These are phyloP conservation scores for Coenonympha glycerion DNA, from an alignment of 2,888 invertebrate genomes.

Conservation along the genomic window DNA sequence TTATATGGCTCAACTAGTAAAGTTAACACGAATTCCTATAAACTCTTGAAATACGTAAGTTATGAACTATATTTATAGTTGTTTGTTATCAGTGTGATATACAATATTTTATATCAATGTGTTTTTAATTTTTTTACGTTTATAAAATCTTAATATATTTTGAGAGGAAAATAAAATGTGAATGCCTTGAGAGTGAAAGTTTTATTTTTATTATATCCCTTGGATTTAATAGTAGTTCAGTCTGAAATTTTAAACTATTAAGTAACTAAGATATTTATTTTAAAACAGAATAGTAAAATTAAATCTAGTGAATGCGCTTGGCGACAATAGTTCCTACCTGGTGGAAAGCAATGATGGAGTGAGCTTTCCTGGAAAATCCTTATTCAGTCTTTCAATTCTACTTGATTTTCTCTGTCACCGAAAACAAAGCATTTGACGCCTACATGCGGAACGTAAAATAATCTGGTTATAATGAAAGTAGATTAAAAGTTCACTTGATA, in stretches of 20 bases:
- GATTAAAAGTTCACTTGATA: too few species aligned
- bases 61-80: constrained; percentile 28
- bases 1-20: constrained; percentile 13
- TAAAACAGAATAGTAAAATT: not conserved
- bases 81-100: constrained; percentile 64
- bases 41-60: constrained; percentile 28
- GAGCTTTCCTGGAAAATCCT: too few species aligned
- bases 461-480: too few species aligned
- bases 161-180: constrained; percentile 54
- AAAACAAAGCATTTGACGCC: too few species aligned
- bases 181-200: constrained; percentile 56
- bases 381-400: too few species aligned
- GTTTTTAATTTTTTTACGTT: constrained; percentile 57
- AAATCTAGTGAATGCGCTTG: not conserved
- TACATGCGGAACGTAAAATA: too few species aligned
- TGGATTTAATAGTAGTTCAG: not conserved
- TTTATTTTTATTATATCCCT: constrained; percentile 35
- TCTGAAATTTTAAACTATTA: not conserved
- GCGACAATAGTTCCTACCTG: too few species aligned
- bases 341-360: too few species aligned
- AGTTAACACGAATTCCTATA: constrained; percentile 24
- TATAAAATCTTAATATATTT: constrained; percentile 69
- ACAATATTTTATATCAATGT: constrained; percentile 49
- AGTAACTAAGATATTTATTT: not conserved
- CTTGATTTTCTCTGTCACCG: too few species aligned